Percentiles rank a stretch among this genome's conserved stretches.
phyloP scores from a whole-genome alignment of 2,797 vertebrate species.

The Lepus townsendii region DNA sequence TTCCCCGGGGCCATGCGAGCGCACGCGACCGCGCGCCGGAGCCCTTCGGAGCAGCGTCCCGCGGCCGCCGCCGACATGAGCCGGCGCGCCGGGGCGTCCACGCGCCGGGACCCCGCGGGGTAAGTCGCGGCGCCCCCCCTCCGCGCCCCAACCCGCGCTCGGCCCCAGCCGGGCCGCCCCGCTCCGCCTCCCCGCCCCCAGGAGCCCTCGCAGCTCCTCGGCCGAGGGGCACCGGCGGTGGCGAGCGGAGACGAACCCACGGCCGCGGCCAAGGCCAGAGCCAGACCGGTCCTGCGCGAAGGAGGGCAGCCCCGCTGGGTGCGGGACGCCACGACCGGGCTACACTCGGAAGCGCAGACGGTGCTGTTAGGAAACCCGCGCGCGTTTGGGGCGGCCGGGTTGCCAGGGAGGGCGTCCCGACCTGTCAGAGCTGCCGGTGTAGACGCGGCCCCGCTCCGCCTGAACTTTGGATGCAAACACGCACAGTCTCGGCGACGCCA shows the following conservation, averaged over 20 bases:
- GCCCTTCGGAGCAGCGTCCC: not conserved
- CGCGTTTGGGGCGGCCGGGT: not conserved
- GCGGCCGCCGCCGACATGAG: slow-evolving; percentile 82
- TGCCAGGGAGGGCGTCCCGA: not conserved
- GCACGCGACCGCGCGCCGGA: slow-evolving; percentile 50
- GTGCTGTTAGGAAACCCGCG: not conserved
- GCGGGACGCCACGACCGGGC: not conserved
- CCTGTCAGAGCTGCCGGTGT: not conserved
- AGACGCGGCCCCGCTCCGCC: not conserved
- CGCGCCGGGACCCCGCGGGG: slow-evolving; percentile 85
- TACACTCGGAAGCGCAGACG: not conserved
- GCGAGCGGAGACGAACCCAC: not conserved
- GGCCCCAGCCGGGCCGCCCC: not conserved
- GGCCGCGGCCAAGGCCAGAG: not conserved
- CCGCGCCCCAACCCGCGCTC: not conserved
- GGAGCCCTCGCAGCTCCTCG: not conserved
- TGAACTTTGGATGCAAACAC: not conserved
- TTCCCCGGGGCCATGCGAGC: slow-evolving; percentile 59
- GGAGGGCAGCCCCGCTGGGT: slow-evolving; percentile 4
- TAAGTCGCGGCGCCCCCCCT: slow-evolving; percentile 82
- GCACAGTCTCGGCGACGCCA: not conserved
- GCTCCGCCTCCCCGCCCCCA: not conserved
- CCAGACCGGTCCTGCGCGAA: not conserved
- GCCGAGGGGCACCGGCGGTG: not conserved
- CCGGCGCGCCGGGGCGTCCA: slow-evolving; percentile 81